Base-by-base conservation (phyloP, 2,797 vertebrate genomes). In the Pogonophryne albipinna region DNA sequence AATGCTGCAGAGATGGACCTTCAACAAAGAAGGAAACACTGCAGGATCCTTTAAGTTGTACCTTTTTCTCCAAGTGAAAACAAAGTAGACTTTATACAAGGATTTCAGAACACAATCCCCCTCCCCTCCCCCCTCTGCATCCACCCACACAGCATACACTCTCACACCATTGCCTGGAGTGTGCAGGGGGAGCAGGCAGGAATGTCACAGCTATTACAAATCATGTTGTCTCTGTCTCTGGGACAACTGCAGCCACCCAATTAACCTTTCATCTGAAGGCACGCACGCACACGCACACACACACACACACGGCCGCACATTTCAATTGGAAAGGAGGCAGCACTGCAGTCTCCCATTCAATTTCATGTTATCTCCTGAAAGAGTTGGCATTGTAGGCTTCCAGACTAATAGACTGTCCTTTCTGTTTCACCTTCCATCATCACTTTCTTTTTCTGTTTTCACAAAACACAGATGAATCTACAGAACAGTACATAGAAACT, bases 261-360 rank as follows among this genome's bases (percentile, higher is more conserved):
- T 95, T 95, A 95, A 95, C 95, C 94, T 94, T 94, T 95, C 38
- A 71, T 87, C 82, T 81, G 69, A 74, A 86, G 76, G 62, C 74
- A 41, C 69, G 70, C 64, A 68, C 64, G 12, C 66, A 72, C 72
- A 0, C 66, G 31, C 65, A 49, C 79, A 41, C 72, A 10, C 50
- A 55, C 58, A 76, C 64, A 53, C 23, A 27, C 23, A 27, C 3
- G 27, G 27, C 27, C 7, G 23, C 14, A 31, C 17, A 56, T 82
- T 81, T 78, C 20, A 44, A 82, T 64, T 68, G 70, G 56, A 69
- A 55, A 23, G 19, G 20, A 80, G 27, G 62, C 45, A 57, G 69
- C 47, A 2, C 51, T 44, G 23, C 57, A 34, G 67, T 47, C 65
- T 68, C 41, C 66, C 41, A 3, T 83, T 79, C 59, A 12, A 64